phyloP scores from a whole-genome alignment of 2,888 invertebrate species.

The Drymonia ruficornis region DNA sequence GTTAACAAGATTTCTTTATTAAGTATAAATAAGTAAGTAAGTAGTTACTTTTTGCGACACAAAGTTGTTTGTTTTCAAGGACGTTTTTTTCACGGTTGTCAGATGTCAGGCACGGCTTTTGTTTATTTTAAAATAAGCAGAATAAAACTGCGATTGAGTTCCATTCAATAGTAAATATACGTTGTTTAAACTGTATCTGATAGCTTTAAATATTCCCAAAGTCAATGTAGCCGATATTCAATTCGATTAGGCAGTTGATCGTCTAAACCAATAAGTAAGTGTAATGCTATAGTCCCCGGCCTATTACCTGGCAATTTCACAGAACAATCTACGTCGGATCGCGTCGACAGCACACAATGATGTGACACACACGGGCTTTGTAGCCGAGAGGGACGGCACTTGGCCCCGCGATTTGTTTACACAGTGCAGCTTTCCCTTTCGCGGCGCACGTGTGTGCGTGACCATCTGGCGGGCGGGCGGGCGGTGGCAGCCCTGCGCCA shows the following conservation, averaged over 20 bases:
- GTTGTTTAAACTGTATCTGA: slow-evolving; percentile 8
- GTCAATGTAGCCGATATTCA: slow-evolving; percentile 58
- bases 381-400: slow-evolving; percentile 75
- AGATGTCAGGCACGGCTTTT: slow-evolving; percentile 16
- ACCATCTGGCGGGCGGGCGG: slow-evolving; percentile 76
- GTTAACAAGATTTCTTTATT: slow-evolving; percentile 15
- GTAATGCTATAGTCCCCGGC: slow-evolving; percentile 81
- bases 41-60: not conserved
- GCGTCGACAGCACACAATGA: slow-evolving; percentile 76
- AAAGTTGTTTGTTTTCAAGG: slow-evolving; percentile 16
- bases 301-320: slow-evolving; percentile 85
- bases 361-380: slow-evolving; percentile 75
- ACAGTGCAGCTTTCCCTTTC: slow-evolving; percentile 84
- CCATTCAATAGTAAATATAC: slow-evolving; percentile 15
- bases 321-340: slow-evolving; percentile 81
- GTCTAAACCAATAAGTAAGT: slow-evolving; percentile 81
- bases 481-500: slow-evolving; percentile 59
- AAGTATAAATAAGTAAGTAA: not conserved
- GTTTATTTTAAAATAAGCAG: slow-evolving; percentile 13
- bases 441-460: slow-evolving; percentile 68
- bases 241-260: slow-evolving; percentile 77
- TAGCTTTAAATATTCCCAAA: slow-evolving; percentile 12
- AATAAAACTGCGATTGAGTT: slow-evolving; percentile 1
- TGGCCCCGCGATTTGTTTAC: slow-evolving; percentile 80
- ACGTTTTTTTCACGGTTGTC: slow-evolving; percentile 8